Evolutionary conservation across 2,113 vertebrate species (phyloP).

Genomic region (Solenodon paradoxus): DNA sequence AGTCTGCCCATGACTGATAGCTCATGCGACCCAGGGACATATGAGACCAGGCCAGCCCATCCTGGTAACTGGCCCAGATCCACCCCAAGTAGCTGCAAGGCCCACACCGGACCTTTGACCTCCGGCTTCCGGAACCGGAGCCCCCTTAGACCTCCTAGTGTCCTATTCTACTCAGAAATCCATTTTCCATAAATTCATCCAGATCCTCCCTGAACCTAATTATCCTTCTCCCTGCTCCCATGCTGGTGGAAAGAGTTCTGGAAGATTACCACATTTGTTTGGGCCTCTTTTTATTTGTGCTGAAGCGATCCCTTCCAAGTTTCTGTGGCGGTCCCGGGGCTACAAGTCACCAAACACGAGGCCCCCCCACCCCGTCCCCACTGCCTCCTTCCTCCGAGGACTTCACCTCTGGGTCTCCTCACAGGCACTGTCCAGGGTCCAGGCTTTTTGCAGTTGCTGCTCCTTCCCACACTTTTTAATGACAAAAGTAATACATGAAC

Average conservation of each 20-base stretch:
- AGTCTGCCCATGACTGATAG: neutral
- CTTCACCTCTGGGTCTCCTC: neutral
- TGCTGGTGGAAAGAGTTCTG: neutral
- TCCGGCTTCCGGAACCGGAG: neutral
- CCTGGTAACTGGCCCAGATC: neutral
- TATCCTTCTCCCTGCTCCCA: neutral
- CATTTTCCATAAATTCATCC: neutral
- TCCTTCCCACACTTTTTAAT: neutral
- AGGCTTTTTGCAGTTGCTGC: neutral
- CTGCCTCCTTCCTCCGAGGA: neutral
- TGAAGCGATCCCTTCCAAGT: neutral
- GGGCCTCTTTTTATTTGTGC: neutral
- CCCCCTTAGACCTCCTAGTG: neutral
- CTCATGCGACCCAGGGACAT: neutral
- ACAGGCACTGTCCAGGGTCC: neutral
- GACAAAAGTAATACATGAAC: neutral
- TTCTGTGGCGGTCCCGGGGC: neutral
- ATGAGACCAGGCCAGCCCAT: neutral
- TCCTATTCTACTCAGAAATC: neutral
- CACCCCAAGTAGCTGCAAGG: neutral
- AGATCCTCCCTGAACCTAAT: neutral
- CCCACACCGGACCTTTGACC: neutral
- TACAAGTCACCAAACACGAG: neutral
- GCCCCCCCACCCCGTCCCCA: rapidly evolving
- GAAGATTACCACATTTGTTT: neutral